phyloP scores from a whole-genome alignment of 2,888 invertebrate species.

The Polydrusus tereticollis region DNA sequence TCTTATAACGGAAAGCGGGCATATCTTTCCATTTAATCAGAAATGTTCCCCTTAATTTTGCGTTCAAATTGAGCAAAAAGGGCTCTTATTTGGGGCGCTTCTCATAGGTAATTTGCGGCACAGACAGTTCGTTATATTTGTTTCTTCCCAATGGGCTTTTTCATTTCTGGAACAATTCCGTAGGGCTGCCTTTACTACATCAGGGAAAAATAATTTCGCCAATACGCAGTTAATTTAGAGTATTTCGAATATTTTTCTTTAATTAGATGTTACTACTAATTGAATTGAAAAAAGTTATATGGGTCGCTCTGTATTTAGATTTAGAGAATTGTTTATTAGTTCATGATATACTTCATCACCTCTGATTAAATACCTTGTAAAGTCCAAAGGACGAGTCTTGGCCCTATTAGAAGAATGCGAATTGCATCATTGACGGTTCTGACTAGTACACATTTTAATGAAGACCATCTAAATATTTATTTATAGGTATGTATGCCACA shows the following conservation, averaged over 20 bases:
- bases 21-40: conserved; percentile 18
- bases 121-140: conserved; percentile 12
- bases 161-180: not conserved
- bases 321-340: no score
- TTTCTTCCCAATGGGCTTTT: not conserved
- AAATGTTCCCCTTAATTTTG: conserved; percentile 12
- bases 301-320: no score
- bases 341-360: no score
- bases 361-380: no score
- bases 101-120: conserved; percentile 9
- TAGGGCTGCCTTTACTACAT: not conserved
- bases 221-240: not conserved
- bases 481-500: no score
- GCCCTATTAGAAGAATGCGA: no score
- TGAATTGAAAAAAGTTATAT: no score
- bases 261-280: not conserved
- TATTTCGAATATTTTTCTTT: not conserved
- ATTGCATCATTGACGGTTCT: no score
- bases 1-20: conserved; percentile 7
- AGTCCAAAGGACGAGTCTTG: no score
- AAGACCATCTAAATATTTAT: no score
- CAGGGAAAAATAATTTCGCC: not conserved
- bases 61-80: conserved; percentile 16
- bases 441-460: no score
- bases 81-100: conserved; percentile 8